These are phyloP conservation scores for Barypeithes pellucidus DNA, from an alignment of 2,888 invertebrate species.

Conservation along the genomic window DNA sequence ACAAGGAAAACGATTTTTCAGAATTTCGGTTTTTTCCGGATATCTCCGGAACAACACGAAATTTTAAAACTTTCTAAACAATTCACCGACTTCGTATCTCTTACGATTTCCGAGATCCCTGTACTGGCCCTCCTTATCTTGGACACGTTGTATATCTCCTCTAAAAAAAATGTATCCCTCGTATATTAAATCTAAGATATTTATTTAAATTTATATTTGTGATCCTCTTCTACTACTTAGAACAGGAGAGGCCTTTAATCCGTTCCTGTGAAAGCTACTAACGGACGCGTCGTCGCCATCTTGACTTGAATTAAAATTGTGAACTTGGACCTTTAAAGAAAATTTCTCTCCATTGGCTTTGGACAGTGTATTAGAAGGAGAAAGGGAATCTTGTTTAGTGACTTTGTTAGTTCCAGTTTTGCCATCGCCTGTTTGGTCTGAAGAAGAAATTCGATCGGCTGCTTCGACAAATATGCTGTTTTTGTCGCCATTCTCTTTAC, in stretches of 20 bases:
- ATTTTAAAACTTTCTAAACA: no score
- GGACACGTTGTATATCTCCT: no score
- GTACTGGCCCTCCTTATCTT: no score
- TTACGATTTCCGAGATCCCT: no score
- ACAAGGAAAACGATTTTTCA: no score
- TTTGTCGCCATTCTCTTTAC: constrained; percentile 26
- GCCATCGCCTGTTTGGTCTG: constrained; percentile 38
- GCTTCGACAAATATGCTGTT: constrained; percentile 43
- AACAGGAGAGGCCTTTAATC: constrained; percentile 60
- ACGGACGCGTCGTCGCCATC: constrained; percentile 26
- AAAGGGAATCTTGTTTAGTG: constrained; percentile 43
- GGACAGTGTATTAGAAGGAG: constrained; percentile 40
- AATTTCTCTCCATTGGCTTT: constrained; percentile 44
- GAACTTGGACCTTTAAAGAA: constrained; percentile 45
- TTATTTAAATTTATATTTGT: constrained; percentile 57
- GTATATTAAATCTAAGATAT: not conserved
- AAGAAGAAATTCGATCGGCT: constrained; percentile 46
- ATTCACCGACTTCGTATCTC: no score
- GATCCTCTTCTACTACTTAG: constrained; percentile 63
- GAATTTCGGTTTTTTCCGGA: no score
- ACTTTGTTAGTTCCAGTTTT: constrained; percentile 30
- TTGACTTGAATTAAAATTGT: constrained; percentile 37
- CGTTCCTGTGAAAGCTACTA: constrained; percentile 36
- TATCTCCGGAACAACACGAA: no score
- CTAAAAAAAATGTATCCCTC: no score